phyloP scores from a whole-genome alignment of 2,888 invertebrate genomes.

The Drosophila meridiana region DNA sequence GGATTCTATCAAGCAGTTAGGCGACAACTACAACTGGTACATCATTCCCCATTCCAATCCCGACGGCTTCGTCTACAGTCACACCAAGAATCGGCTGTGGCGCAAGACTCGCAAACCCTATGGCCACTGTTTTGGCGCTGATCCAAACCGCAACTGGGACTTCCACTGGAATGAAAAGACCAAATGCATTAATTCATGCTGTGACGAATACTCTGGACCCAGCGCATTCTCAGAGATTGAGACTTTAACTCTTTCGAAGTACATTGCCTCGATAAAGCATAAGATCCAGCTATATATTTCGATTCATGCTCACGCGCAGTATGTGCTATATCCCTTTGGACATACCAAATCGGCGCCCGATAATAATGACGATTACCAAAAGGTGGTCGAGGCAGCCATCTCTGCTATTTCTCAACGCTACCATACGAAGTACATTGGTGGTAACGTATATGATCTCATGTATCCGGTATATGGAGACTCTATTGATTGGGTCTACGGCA shows the following conservation, averaged over 20 bases:
- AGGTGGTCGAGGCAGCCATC: background rate
- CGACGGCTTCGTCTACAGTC: background rate
- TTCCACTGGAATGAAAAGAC: background rate
- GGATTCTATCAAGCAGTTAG: background rate
- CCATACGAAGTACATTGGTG: background rate
- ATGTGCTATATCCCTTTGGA: background rate
- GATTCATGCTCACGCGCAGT: background rate
- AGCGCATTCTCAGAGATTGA: background rate
- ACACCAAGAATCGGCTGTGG: background rate
- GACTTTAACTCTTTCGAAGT: background rate
- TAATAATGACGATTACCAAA: background rate
- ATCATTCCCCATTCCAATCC: background rate
- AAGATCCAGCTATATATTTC: background rate
- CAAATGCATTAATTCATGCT: too few relatives aligned
- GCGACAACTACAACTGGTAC: slow-evolving; percentile 1
- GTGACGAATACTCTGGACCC: background rate
- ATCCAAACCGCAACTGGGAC: background rate
- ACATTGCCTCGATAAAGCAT: background rate
- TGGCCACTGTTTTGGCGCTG: background rate
- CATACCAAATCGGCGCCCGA: background rate
- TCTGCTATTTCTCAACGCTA: background rate
- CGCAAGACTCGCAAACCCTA: background rate
- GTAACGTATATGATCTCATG: background rate
- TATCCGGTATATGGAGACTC: background rate
- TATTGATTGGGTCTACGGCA: background rate